Base-by-base conservation (phyloP, 2,888 invertebrate genomes). In the Drosophila pseudotakahashii region DNA sequence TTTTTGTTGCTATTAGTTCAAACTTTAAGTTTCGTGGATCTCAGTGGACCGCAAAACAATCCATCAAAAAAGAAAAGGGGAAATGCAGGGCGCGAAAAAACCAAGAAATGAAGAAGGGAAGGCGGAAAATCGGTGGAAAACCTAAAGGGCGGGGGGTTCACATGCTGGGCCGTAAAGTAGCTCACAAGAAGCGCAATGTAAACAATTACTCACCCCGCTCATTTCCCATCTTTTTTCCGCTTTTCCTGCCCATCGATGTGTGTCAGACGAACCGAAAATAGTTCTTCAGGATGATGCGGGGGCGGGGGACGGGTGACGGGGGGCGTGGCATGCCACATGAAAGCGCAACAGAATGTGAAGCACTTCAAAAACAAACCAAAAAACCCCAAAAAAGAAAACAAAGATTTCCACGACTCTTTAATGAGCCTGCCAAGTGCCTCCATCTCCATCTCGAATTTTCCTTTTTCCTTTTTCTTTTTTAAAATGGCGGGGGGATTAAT, bases 251-350 rank as follows among this genome's bases (percentile, higher is more conserved):
- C 58, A 53, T 39, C 68, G 62, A 79, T 80, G 76, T 81, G 79
- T 81, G 80, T 80, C 80, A 78, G 78, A 71, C 55, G 62, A 47
- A 68, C 78, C 77, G 62, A 83, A 81, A 81, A 81, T 81, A 81
- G 81, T 83, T 67, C 13, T 11, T 67, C 78, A 81, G 77, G 66
- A 73, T 62, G 67, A 73, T 50, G 23, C 19, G 61, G 37, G 32
- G 30, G 59, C 37, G 44, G 19, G 59, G 37, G 67, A 34, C 47
- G 48, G n/a, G n/a, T n/a, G n/a, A n/a, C 37, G 44, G 19, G 59
- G 37, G 67, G 37, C 47, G 48, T 60, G 58, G 48, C 36, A 69
- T 55, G 53, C 63, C 58, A 72, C 72, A 72, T 72, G 54, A 73
- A 73, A 66, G 59, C 55, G 72, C 64, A 70, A 54, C 64, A 50